Conservation (phyloP, 2,797 vertebrate genomes). For the Lepilemur ruficaudatus region DNA sequence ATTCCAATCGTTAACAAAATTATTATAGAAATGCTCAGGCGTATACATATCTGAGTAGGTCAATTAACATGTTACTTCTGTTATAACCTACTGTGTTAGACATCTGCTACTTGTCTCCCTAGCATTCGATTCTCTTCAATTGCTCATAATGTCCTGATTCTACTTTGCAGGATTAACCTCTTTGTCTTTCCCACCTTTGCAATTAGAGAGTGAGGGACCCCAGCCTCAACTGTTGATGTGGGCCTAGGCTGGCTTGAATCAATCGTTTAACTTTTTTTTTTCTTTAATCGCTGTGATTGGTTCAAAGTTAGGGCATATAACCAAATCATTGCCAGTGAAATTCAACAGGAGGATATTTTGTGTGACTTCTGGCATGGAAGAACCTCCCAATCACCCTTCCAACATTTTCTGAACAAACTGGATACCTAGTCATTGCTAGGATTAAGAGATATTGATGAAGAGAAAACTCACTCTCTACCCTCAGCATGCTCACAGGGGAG, state of each 20-base stretch:
- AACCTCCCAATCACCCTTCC: not conserved
- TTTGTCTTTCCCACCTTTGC: not conserved
- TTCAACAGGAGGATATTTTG: not conserved
- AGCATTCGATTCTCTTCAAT: not conserved
- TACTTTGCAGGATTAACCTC: not conserved
- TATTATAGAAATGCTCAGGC: not conserved
- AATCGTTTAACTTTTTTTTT: not conserved
- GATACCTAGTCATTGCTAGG: not conserved
- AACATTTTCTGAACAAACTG: not conserved
- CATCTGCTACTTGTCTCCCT: not conserved
- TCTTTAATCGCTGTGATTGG: not conserved
- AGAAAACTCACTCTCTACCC: not conserved
- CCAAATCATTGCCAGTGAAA: not conserved
- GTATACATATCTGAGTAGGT: not conserved
- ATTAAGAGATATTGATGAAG: not conserved
- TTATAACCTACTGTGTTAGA: not conserved
- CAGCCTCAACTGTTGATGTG: not conserved
- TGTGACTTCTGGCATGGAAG: not conserved
- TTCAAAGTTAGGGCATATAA: not conserved
- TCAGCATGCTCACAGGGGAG: not conserved
- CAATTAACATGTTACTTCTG: not conserved
- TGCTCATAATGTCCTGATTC: not conserved
- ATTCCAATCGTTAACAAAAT: not conserved
- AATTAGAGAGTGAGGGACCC: not conserved
- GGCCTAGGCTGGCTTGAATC: not conserved